Base-by-base conservation (phyloP, 2,888 invertebrate genomes). In the Spilosoma lubricipeda region DNA sequence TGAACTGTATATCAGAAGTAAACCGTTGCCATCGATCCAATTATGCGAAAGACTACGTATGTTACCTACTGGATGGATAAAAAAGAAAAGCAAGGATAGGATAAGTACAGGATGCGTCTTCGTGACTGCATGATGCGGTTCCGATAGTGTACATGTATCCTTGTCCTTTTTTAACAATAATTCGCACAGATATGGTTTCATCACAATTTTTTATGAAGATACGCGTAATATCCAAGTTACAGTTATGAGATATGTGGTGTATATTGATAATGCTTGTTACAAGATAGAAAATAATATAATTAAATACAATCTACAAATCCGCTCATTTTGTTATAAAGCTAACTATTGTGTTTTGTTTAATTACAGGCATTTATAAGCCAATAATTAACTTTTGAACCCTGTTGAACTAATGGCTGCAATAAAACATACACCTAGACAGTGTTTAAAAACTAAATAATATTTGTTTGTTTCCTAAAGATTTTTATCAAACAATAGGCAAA, bases 11-110 rank as follows among this genome's bases (percentile, higher is more conserved):
- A 71, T 75, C 70, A 79, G 79, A 79, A 75, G 77, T 77, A 80
- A 77, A 67, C 78, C 73, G 83, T 82, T 36, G 15, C 5, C 70
- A 72, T 75, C 67, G 63, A 74, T 74, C 75, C 73, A 84, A 82
- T 82, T 80, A 84, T 74, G 83, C 36, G 71, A 80, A 73, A 76
- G 56, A 77, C 48, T 67, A 48, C 23, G 33, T 18, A n/a, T 52
- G 18, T 30, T 63, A 18, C 13, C 52, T 45, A 36, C 52, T 70
- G 48, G 73, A 71, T 65, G 77, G 36, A 68, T 56, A 77, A 77
- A 82, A 39, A 79, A 77, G 71, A 64, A 81, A 75, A 73, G 77
- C 68, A 79, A 68, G 66, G 67, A 72, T 45, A 45, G 45, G 15
- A 59, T 83, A 76, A 83, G 76, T 77, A 75, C 70, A 66, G 74